Evolutionary conservation across 2,113 vertebrate species (phyloP), one percentile per base, ranked within the genome.

Genomic region (Delphinapterus leucas): DNA sequence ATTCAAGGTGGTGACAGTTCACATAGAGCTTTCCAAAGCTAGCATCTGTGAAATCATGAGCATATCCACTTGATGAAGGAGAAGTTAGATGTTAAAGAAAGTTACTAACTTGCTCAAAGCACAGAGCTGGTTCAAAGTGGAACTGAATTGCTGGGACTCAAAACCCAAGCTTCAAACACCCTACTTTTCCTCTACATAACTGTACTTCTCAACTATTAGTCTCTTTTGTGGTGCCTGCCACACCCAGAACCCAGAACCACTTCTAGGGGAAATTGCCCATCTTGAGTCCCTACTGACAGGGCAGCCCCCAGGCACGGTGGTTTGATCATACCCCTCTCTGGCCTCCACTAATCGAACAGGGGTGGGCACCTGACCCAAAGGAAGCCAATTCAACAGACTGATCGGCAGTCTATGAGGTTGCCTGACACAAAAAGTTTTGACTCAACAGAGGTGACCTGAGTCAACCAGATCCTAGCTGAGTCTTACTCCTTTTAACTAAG

Each of bases 401-500:
- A 49, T 88, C 49, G 80, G 74, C 53, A 81, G 28, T 21, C 65
- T 68, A 2, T 23, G 23, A 94, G n/a, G 55, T 73, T 33, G 79
- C 55, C 33, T 55, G 31, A 38, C 73, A 21, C 15, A 36, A 81
- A 88, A 80, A 95, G 71, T 95, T 96, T 92, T 96, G 90, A 98
- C 87, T 95, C 91, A 92, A 58, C 28, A 82, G 83, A 86, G 77
- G n/a, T 61, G 60, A 89, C 61, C 36, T 95, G 28, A 97, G 88
- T 89, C 88, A 98, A 73, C 31, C 23, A 87, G 79, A 87, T 86
- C 89, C 95, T 86, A 93, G 67, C 17, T 83, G 84, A 94, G 79
- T 83, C 84, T 95, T 93, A 28, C 79, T 93, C 11, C 33, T 87
- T 96, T 76, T 94, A 81, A 89, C 14, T 26, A 44, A 79, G 68